Evolutionary conservation across 2,113 vertebrate genomes (phyloP), one percentile per base, ranked within the genome.

Genomic region (Carollia perspicillata): DNA sequence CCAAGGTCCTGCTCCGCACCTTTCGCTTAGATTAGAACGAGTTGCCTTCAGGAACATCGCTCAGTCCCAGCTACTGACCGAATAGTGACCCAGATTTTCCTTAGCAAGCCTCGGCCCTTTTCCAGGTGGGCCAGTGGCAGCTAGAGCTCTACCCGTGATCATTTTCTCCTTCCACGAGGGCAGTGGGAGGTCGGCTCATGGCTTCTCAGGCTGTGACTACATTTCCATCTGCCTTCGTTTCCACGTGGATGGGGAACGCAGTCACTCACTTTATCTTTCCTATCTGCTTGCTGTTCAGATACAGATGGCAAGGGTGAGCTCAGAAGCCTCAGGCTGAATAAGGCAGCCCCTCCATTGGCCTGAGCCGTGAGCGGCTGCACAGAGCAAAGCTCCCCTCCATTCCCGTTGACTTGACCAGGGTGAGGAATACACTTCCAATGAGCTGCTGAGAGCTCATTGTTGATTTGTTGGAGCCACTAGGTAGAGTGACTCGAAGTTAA

Each of bases 401-500:
- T 69, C 35, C 8, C 0, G 4, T 55, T 81, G 58, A 75, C 60
- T 71, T 95, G 85, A 4, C 37, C 13, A 75, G 28, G 1, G 33
- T 89, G 58, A 84, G 81, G 80, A 89, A 95, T 80, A 35, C 17
- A 92, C 85, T 88, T 91, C 8, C 6, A 66, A 71, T 69, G 58
- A 60, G 26, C 58, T 28, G 44, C 17, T n/a, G 66, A 92, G 16
- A 97, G 60, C 35, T 79, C 33, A 47, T 11, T 37, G n/a, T 14
- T 60, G 33, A 63, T 49, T 83, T 83, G 26, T 66, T 84, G 14
- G 2, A n/a, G 22, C 23, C 83, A 12, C 20, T 91, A 35, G 44
- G 37, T 74, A 44, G n/a, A 30, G 17, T 42, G 53, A 40, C 30
- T 13, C 63, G 44, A 79, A 33, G 8, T 84, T 58, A 86, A 79